Evolutionary conservation across 2,113 vertebrate genomes (phyloP).

Genomic region (Acrocephalus arundinaceus): DNA sequence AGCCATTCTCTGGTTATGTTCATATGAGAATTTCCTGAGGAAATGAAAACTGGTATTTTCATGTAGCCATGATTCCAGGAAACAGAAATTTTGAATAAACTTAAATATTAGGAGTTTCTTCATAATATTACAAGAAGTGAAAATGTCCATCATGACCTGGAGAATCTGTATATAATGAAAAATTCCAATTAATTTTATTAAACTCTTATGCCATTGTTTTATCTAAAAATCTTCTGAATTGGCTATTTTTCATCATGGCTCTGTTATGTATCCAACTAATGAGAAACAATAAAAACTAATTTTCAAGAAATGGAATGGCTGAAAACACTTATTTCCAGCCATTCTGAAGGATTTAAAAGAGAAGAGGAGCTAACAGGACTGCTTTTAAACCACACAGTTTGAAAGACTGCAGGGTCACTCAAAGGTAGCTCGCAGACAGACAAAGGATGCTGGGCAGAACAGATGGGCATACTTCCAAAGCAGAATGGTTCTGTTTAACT

Average conservation of each 20-base stretch:
- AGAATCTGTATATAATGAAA: background rate
- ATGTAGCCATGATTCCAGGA: background rate
- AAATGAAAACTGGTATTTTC: background rate
- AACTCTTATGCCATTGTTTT: background rate
- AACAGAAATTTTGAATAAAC: background rate
- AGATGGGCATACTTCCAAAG: background rate
- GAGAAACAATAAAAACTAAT: background rate
- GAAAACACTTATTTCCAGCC: background rate
- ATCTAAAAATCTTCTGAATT: background rate
- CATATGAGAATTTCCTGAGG: background rate
- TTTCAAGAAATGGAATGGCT: background rate
- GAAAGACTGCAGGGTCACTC: background rate
- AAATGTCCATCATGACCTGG: background rate
- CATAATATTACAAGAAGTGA: background rate
- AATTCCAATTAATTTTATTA: background rate
- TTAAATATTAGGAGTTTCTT: background rate
- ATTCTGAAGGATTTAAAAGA: background rate
- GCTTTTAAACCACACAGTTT: background rate
- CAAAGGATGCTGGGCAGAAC: background rate
- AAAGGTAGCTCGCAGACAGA: background rate
- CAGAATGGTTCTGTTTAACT: background rate
- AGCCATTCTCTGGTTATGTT: background rate
- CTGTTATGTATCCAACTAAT: background rate
- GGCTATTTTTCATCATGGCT: background rate
- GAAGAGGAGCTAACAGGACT: background rate